These are phyloP conservation scores for Globia sparganii DNA, from an alignment of 2,888 invertebrate species.

Conservation along the genomic window DNA sequence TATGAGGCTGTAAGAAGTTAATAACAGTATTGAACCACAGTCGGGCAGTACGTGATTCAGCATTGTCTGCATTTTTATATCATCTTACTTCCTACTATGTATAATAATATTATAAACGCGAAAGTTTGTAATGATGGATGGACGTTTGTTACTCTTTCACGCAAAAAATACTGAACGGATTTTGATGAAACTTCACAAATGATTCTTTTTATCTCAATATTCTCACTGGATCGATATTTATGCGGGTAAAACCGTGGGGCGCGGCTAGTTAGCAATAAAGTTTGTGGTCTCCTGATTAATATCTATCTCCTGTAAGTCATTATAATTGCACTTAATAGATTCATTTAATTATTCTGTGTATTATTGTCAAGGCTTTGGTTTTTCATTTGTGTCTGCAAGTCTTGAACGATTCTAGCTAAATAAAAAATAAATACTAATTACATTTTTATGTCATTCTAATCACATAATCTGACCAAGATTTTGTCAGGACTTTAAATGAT, in stretches of 20 bases:
- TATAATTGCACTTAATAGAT: constrained; percentile 40
- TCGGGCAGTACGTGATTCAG: constrained; percentile 6
- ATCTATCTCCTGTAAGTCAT: constrained; percentile 41
- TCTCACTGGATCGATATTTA: too few species aligned
- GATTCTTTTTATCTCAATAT: too few species aligned
- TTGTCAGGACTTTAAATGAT: not conserved
- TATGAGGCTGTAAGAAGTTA: constrained; percentile 8
- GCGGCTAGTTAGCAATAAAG: constrained; percentile 13
- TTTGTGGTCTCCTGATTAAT: constrained; percentile 31
- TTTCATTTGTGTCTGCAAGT: not conserved
- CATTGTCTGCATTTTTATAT: constrained; percentile 46
- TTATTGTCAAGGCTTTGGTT: constrained; percentile 32
- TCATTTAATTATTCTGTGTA: constrained; percentile 35
- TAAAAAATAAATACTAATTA: not conserved
- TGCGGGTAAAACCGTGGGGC: too few species aligned
- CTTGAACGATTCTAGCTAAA: not conserved
- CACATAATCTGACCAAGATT: not conserved
- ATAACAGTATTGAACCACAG: constrained; percentile 39
- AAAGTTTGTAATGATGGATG: too few species aligned
- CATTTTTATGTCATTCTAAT: not conserved
- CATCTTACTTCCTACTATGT: not conserved
- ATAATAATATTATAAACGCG: too few species aligned
- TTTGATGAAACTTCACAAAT: too few species aligned
- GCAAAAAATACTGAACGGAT: too few species aligned
- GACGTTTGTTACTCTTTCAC: too few species aligned